phyloP scores from a whole-genome alignment of 2,113 vertebrate species.

The Bubalus kerabau region DNA sequence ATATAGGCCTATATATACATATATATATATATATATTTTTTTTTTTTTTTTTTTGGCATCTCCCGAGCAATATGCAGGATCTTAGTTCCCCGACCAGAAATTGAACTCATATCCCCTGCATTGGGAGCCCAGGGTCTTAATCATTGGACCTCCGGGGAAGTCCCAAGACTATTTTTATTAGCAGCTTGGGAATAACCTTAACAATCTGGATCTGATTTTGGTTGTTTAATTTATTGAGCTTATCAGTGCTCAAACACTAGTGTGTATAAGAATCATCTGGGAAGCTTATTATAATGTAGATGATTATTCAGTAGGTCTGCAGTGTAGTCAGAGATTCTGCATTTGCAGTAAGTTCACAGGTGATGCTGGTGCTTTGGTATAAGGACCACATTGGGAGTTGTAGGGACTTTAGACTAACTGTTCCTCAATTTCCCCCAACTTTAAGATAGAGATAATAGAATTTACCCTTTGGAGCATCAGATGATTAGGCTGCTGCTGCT shows the following conservation, averaged over 20 bases:
- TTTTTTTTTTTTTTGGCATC: not conserved
- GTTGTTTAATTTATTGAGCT: not conserved
- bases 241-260: not conserved
- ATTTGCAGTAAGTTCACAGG: not conserved
- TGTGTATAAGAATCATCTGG: not conserved
- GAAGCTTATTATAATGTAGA: not conserved
- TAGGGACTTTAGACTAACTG: not conserved
- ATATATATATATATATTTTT: too few species aligned
- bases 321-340: not conserved
- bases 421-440: not conserved
- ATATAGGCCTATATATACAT: not conserved
- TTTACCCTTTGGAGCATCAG: not conserved
- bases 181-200: not conserved
- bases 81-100: not conserved
- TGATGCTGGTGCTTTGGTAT: not conserved
- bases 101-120: not conserved
- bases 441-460: not conserved
- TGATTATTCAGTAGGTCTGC: not conserved
- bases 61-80: not conserved
- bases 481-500: not conserved
- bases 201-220: not conserved
- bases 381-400: not conserved
- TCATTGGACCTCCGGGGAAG: not conserved
- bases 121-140: not conserved
- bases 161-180: not conserved